Percentiles rank a stretch among this genome's conserved stretches.
phyloP scores from a whole-genome alignment of 1,140 invertebrate species.

The Cotesia vestalis region DNA sequence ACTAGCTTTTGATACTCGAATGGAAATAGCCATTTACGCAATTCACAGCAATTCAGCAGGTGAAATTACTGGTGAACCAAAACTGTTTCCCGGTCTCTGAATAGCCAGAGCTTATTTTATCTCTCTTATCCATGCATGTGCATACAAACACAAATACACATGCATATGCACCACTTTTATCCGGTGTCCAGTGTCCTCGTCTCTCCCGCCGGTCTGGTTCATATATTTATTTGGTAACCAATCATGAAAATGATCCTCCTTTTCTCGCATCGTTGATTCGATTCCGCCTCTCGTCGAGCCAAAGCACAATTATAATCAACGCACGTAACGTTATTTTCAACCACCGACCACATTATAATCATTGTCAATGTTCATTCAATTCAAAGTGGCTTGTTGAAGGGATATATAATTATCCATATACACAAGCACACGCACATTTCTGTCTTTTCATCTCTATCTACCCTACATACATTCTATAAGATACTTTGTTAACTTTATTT shows the following conservation, averaged over 20 bases:
- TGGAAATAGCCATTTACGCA: too few species aligned
- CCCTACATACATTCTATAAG: neutral
- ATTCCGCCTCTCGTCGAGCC: constrained; percentile 26
- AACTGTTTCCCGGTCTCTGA: too few species aligned
- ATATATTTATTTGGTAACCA: constrained; percentile 19
- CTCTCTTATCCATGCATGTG: too few species aligned
- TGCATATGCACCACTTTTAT: too few species aligned
- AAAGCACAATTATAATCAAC: constrained; percentile 38
- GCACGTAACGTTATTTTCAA: constrained; percentile 38
- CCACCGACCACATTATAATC: constrained; percentile 30
- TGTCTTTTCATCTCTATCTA: too few species aligned
- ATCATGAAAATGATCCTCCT: constrained; percentile 36
- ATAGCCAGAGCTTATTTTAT: too few species aligned
- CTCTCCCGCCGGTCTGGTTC: too few species aligned
- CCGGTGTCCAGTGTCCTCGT: too few species aligned
- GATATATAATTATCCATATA: constrained; percentile 10
- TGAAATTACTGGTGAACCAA: too few species aligned
- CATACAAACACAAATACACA: too few species aligned
- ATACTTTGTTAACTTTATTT: neutral
- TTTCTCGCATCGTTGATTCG: constrained; percentile 24
- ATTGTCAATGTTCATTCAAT: constrained; percentile 28
- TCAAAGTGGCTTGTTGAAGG: constrained; percentile 9
- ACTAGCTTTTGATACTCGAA: too few species aligned
- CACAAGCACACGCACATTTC: neutral
- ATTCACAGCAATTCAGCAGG: too few species aligned